phyloP scores from a whole-genome alignment of 2,888 invertebrate species.

The Periphyllus acericola region DNA sequence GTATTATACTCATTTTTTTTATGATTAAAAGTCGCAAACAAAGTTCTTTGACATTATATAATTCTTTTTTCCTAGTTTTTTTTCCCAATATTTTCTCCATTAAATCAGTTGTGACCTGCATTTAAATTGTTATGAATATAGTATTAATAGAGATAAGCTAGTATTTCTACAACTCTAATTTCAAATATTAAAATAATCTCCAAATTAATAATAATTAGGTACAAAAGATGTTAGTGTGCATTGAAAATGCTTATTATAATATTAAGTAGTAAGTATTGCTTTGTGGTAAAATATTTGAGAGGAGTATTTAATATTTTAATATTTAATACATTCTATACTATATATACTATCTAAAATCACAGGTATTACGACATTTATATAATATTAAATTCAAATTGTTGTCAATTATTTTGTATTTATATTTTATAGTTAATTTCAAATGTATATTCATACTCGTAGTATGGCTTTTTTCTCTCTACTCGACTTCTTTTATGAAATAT shows the following conservation, averaged over 20 bases:
- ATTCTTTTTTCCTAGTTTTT: background rate
- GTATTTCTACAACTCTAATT: background rate
- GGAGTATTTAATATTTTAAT: background rate
- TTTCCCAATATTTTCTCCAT: background rate
- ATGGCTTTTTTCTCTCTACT: background rate
- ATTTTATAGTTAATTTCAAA: background rate
- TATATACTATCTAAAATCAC: too few relatives aligned
- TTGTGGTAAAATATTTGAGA: background rate
- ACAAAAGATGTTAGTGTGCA: background rate
- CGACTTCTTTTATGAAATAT: background rate
- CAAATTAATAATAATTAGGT: background rate
- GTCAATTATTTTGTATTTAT: background rate
- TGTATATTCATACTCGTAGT: background rate
- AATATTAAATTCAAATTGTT: background rate
- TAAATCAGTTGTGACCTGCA: background rate
- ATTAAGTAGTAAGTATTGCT: background rate
- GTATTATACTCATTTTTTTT: background rate
- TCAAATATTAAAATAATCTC: background rate
- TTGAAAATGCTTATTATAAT: background rate
- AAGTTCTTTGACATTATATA: background rate
- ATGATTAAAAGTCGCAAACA: background rate
- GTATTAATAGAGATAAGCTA: background rate
- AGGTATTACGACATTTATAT: background rate
- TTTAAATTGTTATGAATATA: background rate
- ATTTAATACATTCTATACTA: too few relatives aligned